These are phyloP conservation scores for Petrocephalus microphthalmus DNA, from an alignment of 2,113 vertebrate genomes.

Conservation along the genomic window DNA sequence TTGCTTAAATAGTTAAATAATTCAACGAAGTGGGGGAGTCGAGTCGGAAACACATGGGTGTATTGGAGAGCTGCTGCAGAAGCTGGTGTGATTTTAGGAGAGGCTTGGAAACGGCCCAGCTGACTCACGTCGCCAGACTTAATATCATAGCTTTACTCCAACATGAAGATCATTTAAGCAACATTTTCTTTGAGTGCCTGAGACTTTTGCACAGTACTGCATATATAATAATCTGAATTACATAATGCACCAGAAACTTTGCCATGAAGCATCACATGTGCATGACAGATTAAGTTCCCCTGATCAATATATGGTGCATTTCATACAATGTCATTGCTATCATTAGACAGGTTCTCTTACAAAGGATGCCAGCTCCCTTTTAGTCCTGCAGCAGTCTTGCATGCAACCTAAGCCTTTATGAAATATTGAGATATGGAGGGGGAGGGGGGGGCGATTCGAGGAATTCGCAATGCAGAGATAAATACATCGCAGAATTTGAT, in stretches of 20 bases:
- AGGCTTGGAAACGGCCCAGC: neutral
- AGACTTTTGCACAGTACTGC: neutral
- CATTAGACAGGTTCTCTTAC: constrained; percentile 9
- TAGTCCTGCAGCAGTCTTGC: neutral
- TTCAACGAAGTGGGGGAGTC: neutral
- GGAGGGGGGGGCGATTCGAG: neutral
- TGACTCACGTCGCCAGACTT: neutral
- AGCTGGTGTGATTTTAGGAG: neutral
- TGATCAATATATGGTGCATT: constrained; percentile 14
- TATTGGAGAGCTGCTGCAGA: neutral
- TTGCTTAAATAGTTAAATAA: neutral
- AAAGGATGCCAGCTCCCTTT: neutral
- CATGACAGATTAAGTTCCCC: neutral
- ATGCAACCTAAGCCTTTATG: constrained; percentile 11
- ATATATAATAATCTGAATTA: neutral
- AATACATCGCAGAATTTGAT: constrained; percentile 12
- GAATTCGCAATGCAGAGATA: constrained; percentile 5
- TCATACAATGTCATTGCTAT: constrained; percentile 5
- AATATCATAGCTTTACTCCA: neutral
- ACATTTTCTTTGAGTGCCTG: neutral
- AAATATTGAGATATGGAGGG: constrained; percentile 12
- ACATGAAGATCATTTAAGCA: neutral
- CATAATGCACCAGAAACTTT: neutral
- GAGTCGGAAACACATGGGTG: neutral
- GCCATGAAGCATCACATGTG: neutral